Percentiles rank a stretch among this genome's conserved stretches.
These are phyloP conservation scores for Anoplophora glabripennis DNA, from an alignment of 1,140 invertebrate species.

Conservation along the genomic window DNA sequence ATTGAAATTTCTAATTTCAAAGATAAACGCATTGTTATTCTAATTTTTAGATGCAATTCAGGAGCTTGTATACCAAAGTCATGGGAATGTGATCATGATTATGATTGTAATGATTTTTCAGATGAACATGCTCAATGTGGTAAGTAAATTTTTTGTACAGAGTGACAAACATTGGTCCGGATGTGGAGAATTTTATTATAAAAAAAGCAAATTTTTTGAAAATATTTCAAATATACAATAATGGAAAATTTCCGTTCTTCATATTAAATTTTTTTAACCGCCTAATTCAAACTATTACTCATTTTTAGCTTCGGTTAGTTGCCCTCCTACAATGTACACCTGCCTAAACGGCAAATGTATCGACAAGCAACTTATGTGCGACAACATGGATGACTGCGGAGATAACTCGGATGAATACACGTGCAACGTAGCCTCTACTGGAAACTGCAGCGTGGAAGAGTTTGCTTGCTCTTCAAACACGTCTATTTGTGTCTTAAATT, in stretches of 20 bases:
- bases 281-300: too few relatives aligned
- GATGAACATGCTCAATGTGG: constrained; percentile 66
- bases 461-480: constrained; percentile 60
- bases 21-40: too few relatives aligned
- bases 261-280: too few relatives aligned
- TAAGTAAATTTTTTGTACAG: constrained; percentile 31
- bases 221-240: too few relatives aligned
- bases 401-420: constrained; percentile 53
- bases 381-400: constrained; percentile 54
- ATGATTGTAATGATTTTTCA: constrained; percentile 68
- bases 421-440: constrained; percentile 37
- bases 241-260: too few relatives aligned
- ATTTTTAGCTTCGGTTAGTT: constrained; percentile 23
- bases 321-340: constrained; percentile 26
- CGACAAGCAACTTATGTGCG: constrained; percentile 50
- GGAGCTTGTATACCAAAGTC: constrained; percentile 66
- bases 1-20: too few relatives aligned
- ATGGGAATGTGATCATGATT: constrained; percentile 71
- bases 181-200: too few relatives aligned
- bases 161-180: too few relatives aligned
- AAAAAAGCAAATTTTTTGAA: too few relatives aligned
- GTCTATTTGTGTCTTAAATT: constrained; percentile 52
- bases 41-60: constrained; percentile 53
- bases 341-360: constrained; percentile 49
- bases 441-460: constrained; percentile 25